Evolutionary conservation across 2,797 vertebrate species (phyloP).

Genomic region (Schizopygopsis pylzovi): DNA sequence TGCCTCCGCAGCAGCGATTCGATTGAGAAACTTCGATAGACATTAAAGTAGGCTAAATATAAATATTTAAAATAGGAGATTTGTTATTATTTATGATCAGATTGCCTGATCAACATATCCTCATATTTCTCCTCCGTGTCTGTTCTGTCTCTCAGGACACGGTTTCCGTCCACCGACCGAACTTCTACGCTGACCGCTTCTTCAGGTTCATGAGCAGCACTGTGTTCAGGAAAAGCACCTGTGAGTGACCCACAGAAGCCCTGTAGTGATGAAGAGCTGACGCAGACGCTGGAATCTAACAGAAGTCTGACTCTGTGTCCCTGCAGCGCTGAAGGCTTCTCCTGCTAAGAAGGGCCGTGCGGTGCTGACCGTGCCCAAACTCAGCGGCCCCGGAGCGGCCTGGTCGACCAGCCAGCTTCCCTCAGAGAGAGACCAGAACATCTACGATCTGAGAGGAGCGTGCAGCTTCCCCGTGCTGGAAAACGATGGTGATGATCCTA

Average conservation of each 20-base stretch:
- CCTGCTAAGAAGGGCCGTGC: constrained; percentile 93
- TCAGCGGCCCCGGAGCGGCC: constrained; percentile 76
- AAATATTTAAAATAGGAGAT: background rate
- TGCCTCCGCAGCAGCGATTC: background rate
- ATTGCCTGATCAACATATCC: background rate
- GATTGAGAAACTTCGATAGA: background rate
- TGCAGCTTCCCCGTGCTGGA: constrained; percentile 79
- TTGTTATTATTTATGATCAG: background rate
- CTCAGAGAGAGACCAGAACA: constrained; percentile 82
- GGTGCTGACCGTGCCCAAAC: constrained; percentile 81
- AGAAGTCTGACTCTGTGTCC: too few species aligned
- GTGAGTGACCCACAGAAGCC: constrained; percentile 76
- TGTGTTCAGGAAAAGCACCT: constrained; percentile 93
- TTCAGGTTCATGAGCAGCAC: constrained; percentile 93
- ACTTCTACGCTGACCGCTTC: constrained; percentile 96
- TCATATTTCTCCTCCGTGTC: background rate
- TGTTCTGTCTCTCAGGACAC: constrained; percentile 82
- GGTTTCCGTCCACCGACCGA: constrained; percentile 93
- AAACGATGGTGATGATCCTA: constrained; percentile 81
- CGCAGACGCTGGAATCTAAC: too few species aligned
- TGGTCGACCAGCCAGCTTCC: constrained; percentile 86
- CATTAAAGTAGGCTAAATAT: background rate
- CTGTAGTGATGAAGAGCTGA: background rate
- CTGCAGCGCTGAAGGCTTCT: too few species aligned
- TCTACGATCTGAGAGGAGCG: constrained; percentile 86